phyloP scores from a whole-genome alignment of 53 echinoderm and acorn worm species.

The Mesocentrotus franciscanus region DNA sequence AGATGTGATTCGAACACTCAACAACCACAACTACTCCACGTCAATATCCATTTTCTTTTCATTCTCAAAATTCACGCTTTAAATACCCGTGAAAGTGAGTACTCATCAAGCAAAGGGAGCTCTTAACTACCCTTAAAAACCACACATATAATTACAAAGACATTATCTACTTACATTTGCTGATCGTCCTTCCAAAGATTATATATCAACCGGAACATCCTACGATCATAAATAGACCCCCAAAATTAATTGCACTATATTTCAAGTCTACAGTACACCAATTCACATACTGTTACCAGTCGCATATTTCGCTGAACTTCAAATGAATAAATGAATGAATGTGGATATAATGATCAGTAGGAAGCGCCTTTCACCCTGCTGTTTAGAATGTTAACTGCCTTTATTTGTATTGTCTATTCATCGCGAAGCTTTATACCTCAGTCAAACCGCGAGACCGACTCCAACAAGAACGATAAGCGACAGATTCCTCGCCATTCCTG shows the following conservation, averaged over 20 bases:
- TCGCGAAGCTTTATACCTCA: slow-evolving; percentile 1
- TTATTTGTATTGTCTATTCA: background rate
- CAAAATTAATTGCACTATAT: background rate
- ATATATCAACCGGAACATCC: background rate
- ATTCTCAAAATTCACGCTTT: too few relatives aligned
- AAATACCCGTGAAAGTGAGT: too few relatives aligned
- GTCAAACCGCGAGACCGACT: too few relatives aligned
- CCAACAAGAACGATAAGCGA: too few relatives aligned
- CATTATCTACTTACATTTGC: background rate
- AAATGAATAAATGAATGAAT: background rate
- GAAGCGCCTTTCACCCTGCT: background rate
- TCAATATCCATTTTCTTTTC: too few relatives aligned
- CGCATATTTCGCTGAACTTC: background rate
- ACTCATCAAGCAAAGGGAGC: too few relatives aligned
- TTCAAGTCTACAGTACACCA: background rate
- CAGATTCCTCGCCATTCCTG: too few relatives aligned
- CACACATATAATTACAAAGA: too few relatives aligned
- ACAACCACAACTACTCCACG: too few relatives aligned
- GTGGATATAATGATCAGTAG: background rate
- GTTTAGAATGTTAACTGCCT: background rate
- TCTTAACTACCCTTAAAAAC: too few relatives aligned
- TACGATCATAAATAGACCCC: too few relatives aligned
- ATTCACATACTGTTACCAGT: background rate
- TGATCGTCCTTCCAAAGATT: background rate
- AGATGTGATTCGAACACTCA: too few relatives aligned